Conservation (phyloP, 2,113 vertebrate species). For the Prolemur simus region DNA sequence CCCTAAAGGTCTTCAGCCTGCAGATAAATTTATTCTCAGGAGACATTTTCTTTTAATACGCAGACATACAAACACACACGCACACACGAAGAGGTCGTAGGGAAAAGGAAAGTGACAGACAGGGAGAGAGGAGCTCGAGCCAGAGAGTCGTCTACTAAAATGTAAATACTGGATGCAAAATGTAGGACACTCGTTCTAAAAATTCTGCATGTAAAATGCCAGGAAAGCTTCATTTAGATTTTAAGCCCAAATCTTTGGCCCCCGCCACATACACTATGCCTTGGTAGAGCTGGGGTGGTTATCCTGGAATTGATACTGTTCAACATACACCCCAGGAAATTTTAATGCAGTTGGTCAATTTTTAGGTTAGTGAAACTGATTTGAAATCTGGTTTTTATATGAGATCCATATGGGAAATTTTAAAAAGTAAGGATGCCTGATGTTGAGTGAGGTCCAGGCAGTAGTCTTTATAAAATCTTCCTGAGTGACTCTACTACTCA, state of each 20-base stretch:
- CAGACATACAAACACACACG: not conserved
- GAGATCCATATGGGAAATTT: not conserved
- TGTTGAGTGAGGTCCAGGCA: too few relatives aligned
- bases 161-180: not conserved
- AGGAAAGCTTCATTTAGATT: not conserved
- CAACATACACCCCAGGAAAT: not conserved
- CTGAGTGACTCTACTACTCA: not conserved
- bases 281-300: too few relatives aligned
- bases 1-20: not conserved
- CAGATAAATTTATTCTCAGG: not conserved
- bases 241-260: not conserved
- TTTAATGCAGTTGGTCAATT: too few relatives aligned
- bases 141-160: not conserved
- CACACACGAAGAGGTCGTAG: not conserved
- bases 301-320: rapidly evolving
- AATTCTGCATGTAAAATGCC: not conserved
- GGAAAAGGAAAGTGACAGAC: not conserved
- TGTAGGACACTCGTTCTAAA: too few relatives aligned
- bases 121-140: not conserved
- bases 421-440: not conserved
- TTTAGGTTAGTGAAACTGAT: not conserved
- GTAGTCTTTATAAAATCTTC: not conserved
- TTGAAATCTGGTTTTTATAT: not conserved
- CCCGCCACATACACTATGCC: not conserved
- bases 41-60: not conserved